Evolutionary conservation across 1,140 invertebrate species (phyloP), one percentile per base, ranked within the genome.

Genomic region (Megalonaias nervosa): DNA sequence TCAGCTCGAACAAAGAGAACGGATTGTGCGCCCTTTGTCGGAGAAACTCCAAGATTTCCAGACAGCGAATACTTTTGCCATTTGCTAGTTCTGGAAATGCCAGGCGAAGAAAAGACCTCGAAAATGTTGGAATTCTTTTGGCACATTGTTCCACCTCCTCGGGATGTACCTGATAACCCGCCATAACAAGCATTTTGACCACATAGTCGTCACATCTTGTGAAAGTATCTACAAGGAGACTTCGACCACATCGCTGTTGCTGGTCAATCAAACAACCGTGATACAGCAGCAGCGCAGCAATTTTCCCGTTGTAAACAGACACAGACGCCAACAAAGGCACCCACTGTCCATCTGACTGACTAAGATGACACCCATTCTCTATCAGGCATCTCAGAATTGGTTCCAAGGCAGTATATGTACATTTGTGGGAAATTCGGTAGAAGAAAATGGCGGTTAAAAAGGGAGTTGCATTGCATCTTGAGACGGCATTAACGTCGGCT

Each of bases 391-490:
- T 76, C 17, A 84, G 79, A 17, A 87, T 81, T 17, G 73, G 78
- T 23, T 87, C 87, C 26, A 89, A 65, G 17, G 69, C 82, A 19
- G 67, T 75, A 74, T 86, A 87, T n/a, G 83, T 71, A 67, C 84
- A 85, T 57, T 80, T 77, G 71, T 81, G 79, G 16, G 88, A 81
- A 38, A 89, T 88, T 73, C 82, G 80, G 71, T 84, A 86, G 72
- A 87, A 88, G 75, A 89, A 89, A 11, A 88, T 82, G 5, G 86
- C 86, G 0, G 85, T 87, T 12, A 88, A 80, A 81, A 89, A 89
- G 1, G 88, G 86, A 11, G 86, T 84, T 60, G 84, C 83, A 21
- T 84, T 85, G 55, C 77, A 74, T 31, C 80, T 75, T 12, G 85
- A 83, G 14, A 83, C 67, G 14, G 84, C 82, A 71, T 89, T 85